Base-by-base conservation (phyloP, 2,888 invertebrate species). In the Vannuccia rotundouncinata region DNA sequence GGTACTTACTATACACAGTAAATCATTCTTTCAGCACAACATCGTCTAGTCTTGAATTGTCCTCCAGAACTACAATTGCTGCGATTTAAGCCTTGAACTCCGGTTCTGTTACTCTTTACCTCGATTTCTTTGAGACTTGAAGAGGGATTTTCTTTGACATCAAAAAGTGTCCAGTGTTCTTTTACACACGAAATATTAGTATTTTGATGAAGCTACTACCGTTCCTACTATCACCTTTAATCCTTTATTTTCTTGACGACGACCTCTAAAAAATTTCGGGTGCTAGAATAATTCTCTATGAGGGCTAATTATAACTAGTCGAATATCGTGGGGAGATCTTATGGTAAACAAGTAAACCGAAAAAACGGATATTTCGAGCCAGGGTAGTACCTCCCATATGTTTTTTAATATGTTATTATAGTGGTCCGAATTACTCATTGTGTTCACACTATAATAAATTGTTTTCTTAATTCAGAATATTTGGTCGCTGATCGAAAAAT, bases 211-310 rank as follows among this genome's bases (percentile, higher is more conserved):
- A 66, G 66, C 66, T 17, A 17, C 66, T 66, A 22, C 66, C 66
- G 66, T 66, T 66, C 22, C 66, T 66, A 66, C 22, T 13, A n/a
- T 5, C 22, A 66, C 66, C 25, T 66, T 66, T n/a, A n/a, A 22
- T 66, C 66, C 66, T 66, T 2, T 66, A 22, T 66, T 66, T 66
- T 66, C 66, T 66, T 66, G 66, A 66, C 66, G 66, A 66, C 66
- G 66, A 66, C 66, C 25, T 17, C 66, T 22, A 66, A 66, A 66
- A 66, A 17, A 66, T 66, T 66, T 66, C 66, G 66, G 25, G 66
- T 2, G 66, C 66, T n/a, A n/a, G n/a, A n/a, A n/a, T n/a, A n/a
- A n/a, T n/a, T n/a, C n/a, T n/a, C n/a, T n/a, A n/a, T n/a, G n/a
- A n/a, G n/a, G n/a, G n/a, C n/a, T n/a, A n/a, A n/a, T n/a, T n/a